Conservation (phyloP, 2,113 vertebrate species). For the Drymodes brunneopygia region DNA sequence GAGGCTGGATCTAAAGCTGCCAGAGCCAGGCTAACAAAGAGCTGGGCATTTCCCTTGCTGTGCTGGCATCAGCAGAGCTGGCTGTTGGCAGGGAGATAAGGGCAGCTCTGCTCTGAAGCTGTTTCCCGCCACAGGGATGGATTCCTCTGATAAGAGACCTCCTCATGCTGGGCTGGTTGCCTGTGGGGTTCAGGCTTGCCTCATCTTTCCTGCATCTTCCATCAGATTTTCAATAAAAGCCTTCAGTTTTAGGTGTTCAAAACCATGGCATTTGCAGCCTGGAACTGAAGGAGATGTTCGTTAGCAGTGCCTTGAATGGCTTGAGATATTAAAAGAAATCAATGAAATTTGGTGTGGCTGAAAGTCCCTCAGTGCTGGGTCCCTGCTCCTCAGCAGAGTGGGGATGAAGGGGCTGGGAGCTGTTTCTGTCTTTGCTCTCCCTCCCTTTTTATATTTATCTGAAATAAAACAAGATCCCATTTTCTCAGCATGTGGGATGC, state of each 20-base stretch:
- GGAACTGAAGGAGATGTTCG: background rate
- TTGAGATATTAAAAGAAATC: background rate
- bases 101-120: background rate
- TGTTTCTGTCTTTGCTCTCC: background rate
- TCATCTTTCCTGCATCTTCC: background rate
- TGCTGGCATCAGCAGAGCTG: background rate
- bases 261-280: background rate
- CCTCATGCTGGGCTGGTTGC: fast-evolving
- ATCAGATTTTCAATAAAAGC: fast-evolving
- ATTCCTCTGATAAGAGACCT: background rate
- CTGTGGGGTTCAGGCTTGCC: background rate
- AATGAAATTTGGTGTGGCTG: background rate
- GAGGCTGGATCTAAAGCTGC: background rate
- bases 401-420: background rate
- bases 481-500: fast-evolving
- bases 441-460: background rate
- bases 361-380: background rate
- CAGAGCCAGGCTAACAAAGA: background rate
- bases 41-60: background rate
- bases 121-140: background rate
- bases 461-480: background rate
- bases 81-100: background rate
- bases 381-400: background rate
- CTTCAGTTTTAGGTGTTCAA: background rate
- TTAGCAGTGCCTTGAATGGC: background rate